A percentile compares a stretch with the other conserved stretches of the same genome.
These are phyloP conservation scores for Tipula helvola DNA, from an alignment of 2,888 invertebrate genomes.

Conservation along the genomic window DNA sequence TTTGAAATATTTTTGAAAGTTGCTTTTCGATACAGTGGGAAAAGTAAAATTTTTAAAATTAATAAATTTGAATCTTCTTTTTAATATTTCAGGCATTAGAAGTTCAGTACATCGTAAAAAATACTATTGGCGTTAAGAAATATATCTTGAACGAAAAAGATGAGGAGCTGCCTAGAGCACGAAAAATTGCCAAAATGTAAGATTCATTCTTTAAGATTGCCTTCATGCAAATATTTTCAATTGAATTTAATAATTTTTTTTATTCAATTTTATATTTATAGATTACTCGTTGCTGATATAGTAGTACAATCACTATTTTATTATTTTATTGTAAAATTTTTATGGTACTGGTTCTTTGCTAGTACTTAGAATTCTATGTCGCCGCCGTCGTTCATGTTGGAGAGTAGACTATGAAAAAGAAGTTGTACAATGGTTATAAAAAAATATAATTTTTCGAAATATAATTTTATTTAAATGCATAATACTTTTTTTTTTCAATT, in stretches of 20 bases:
- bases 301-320: not conserved
- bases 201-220: not conserved
- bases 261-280: not conserved
- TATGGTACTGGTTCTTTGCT: not conserved
- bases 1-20: no score
- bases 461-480: not conserved
- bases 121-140: not conserved
- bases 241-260: not conserved
- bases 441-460: no score
- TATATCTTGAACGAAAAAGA: not conserved
- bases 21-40: no score
- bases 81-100: not conserved
- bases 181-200: not conserved
- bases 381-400: not conserved
- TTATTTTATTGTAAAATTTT: not conserved
- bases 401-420: not conserved
- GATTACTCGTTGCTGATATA: not conserved
- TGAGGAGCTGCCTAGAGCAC: not conserved
- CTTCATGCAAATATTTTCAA: not conserved
- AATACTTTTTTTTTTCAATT: not conserved
- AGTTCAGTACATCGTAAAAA: not conserved
- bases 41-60: not conserved
- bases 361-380: not conserved
- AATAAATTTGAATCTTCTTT: not conserved
- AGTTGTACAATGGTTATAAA: not conserved